Conservation (phyloP, 2,888 invertebrate genomes). For the Pristionchus japonicus region DNA sequence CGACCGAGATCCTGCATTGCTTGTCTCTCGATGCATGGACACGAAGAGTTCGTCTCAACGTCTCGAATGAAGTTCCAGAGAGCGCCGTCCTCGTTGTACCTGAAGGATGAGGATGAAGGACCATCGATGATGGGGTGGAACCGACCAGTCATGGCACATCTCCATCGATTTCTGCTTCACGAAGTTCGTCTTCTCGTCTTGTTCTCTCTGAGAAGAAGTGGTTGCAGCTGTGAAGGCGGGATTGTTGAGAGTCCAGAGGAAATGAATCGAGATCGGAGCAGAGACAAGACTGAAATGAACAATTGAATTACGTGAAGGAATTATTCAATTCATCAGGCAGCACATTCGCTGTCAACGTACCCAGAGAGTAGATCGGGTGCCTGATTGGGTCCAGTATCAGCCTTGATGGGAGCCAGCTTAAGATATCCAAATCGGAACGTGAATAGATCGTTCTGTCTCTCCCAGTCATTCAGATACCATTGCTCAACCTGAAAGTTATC, state of each 20-base stretch:
- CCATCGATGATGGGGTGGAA: neutral
- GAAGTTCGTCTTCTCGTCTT: slow-evolving; percentile 62
- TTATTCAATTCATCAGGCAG: neutral
- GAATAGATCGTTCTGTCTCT: slow-evolving; percentile 70
- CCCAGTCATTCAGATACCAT: slow-evolving; percentile 74
- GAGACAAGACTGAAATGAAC: slow-evolving; percentile 65
- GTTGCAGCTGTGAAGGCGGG: slow-evolving; percentile 61
- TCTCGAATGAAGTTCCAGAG: slow-evolving; percentile 74
- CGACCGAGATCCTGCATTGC: slow-evolving; percentile 92
- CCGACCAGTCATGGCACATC: slow-evolving; percentile 74
- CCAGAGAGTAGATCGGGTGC: slow-evolving; percentile 40
- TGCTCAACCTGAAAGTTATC: slow-evolving; percentile 61
- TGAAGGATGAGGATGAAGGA: neutral
- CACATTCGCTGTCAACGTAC: neutral
- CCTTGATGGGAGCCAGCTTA: slow-evolving; percentile 69
- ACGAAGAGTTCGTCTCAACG: slow-evolving; percentile 73
- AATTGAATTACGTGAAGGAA: slow-evolving; percentile 22
- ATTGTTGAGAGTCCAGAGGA: slow-evolving; percentile 72
- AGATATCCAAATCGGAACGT: slow-evolving; percentile 73
- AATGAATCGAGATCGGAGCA: slow-evolving; percentile 73
- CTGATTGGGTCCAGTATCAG: slow-evolving; percentile 52
- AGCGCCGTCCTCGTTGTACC: slow-evolving; percentile 69
- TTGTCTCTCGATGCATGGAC: slow-evolving; percentile 90
- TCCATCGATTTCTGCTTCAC: slow-evolving; percentile 65
- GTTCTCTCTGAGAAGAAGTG: slow-evolving; percentile 52